Evolutionary conservation across 2,888 invertebrate species (phyloP), one percentile per base, ranked within the genome.

Genomic region (Lycophotia porphyrea): DNA sequence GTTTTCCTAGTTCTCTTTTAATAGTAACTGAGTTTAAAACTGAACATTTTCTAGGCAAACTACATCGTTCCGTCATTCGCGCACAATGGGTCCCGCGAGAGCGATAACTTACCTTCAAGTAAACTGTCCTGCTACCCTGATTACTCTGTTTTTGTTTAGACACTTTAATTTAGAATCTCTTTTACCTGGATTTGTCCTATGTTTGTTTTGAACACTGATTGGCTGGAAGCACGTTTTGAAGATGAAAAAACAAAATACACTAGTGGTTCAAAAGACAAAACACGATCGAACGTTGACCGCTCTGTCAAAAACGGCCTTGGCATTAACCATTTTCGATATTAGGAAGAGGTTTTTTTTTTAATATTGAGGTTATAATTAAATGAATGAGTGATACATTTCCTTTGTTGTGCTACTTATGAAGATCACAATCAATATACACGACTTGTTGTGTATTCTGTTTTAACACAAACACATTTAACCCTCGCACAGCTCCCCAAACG

Each of bases 61-160:
- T 76, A 76, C 61, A 64, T 21, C 49, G 77, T 63, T 68, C 72
- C 69, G 74, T 78, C 79, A 84, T 85, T 81, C 64, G 74, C 65
- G 13, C 65, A 31, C 80, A 79, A 87, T 75, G 44, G 67, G 42
- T 71, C 87, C 87, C 87, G n/a, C 31, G 87, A 65, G 87, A 34
- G 64, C 78, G 8, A 87, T 81, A 77, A 83, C 76, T 87, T 81
- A 85, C 74, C 71, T 78, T 27, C 69, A 78, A 79, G 82, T 80
- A 71, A 80, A 84, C 27, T 82, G 85, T 84, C 81, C 71, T 60
- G 71, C 18, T 49, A 52, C 52, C 74, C 67, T 76, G 78, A 76
- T 79, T 80, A 64, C 74, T 67, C 47, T 74, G 71, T 68, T 86
- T 85, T 86, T 80, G 74, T 86, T 85, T 69, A 65, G 61, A 63